Conservation (phyloP, 1,140 invertebrate genomes). For the Pseudomyrmex concolor region DNA sequence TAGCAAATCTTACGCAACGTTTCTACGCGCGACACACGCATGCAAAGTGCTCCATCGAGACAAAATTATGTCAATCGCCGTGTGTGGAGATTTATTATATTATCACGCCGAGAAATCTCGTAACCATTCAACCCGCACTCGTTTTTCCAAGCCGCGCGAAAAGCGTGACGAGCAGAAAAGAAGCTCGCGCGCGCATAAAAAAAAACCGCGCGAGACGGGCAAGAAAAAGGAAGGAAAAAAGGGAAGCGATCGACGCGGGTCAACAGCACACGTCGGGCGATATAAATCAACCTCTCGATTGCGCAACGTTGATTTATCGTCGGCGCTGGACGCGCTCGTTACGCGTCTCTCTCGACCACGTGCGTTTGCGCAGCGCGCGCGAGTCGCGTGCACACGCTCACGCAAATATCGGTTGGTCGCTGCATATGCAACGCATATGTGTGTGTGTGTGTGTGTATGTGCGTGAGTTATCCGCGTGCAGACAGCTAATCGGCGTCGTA, state of each 20-base stretch:
- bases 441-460: neutral
- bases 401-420: conserved; percentile 48
- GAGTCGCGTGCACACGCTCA: conserved; percentile 14
- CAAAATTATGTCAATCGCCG: conserved; percentile 15
- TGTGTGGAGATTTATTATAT: neutral
- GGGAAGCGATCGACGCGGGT: conserved; percentile 27
- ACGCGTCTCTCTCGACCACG: conserved; percentile 19
- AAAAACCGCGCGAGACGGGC: no score
- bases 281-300: conserved; percentile 58
- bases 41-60: conserved; percentile 12
- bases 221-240: neutral
- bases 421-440: conserved; percentile 3
- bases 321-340: conserved; percentile 38
- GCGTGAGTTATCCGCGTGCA: conserved; percentile 16
- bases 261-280: conserved; percentile 49
- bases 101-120: conserved; percentile 18
- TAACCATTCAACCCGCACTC: neutral
- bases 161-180: neutral
- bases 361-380: conserved; percentile 14
- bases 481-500: conserved; percentile 44
- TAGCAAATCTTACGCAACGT: conserved; percentile 6
- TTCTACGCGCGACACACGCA: conserved; percentile 12
- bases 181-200: neutral
- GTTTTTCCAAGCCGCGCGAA: conserved; percentile 1
- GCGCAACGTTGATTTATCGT: conserved; percentile 62